phyloP scores from a whole-genome alignment of 2,797 vertebrate species.

The Lophotriccus pileatus region DNA sequence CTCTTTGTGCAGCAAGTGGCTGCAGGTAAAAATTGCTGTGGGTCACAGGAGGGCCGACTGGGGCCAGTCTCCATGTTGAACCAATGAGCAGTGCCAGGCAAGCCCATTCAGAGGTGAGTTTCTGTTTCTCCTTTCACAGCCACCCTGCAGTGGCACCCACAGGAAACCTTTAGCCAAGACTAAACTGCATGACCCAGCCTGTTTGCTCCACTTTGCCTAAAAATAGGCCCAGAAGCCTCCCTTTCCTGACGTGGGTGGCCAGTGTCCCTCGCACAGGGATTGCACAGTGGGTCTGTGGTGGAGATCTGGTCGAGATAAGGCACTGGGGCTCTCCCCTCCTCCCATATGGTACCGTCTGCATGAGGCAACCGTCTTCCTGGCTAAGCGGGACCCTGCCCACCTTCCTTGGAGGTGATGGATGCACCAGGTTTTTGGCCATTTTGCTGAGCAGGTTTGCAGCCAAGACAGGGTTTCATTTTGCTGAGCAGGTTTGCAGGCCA shows the following conservation, averaged over 20 bases:
- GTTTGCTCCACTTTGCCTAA: background rate
- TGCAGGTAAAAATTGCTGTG: background rate
- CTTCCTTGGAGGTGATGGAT: background rate
- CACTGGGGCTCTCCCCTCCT: background rate
- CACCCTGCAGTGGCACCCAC: rapidly evolving
- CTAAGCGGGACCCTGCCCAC: background rate
- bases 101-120: background rate
- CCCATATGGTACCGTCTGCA: rapidly evolving
- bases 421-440: background rate
- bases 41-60: rapidly evolving
- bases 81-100: rapidly evolving
- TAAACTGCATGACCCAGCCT: background rate
- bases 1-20: background rate
- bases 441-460: background rate
- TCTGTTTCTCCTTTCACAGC: background rate
- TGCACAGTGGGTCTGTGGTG: background rate
- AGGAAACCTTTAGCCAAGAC: background rate
- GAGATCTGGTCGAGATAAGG: background rate
- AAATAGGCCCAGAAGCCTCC: background rate
- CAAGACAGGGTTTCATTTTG: rapidly evolving
- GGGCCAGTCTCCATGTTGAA: background rate
- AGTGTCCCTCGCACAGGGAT: background rate
- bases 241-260: rapidly evolving
- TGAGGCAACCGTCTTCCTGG: background rate
- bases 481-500: background rate